Conservation (phyloP, 1,140 invertebrate species). For the Zaprionus ornatus region DNA sequence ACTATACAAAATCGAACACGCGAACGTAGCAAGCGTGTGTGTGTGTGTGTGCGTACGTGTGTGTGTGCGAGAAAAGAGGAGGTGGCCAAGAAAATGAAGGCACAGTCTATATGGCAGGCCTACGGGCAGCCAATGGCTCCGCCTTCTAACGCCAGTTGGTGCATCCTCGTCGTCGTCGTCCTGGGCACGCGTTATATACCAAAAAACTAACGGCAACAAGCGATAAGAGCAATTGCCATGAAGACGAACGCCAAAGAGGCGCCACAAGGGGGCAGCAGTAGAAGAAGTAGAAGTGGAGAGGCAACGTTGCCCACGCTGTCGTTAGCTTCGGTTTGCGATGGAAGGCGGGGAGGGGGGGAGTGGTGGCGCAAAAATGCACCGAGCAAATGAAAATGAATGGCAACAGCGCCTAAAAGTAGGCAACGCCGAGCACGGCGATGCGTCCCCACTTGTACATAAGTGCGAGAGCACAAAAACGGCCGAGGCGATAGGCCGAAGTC, state of each 20-base stretch:
- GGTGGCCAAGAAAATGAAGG: constrained; percentile 19
- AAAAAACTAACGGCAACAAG: constrained; percentile 69
- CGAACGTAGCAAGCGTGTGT: neutral
- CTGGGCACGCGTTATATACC: constrained; percentile 68
- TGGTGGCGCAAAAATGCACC: constrained; percentile 52
- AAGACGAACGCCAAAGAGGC: constrained; percentile 56
- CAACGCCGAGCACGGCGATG: constrained; percentile 36
- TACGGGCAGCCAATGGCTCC: constrained; percentile 56
- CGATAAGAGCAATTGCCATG: constrained; percentile 54
- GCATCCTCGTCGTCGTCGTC: constrained; percentile 39
- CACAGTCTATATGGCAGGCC: constrained; percentile 18
- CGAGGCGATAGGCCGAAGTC: constrained; percentile 28
- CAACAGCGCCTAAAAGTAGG: constrained; percentile 71
- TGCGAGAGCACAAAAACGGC: constrained; percentile 14
- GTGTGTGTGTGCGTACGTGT: neutral
- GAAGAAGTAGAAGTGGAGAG: too few species aligned
- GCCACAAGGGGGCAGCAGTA: neutral
- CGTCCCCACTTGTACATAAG: constrained; percentile 48
- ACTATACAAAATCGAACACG: constrained; percentile 48
- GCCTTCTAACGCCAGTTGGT: constrained; percentile 69
- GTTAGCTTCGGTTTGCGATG: neutral
- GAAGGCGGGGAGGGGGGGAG: constrained; percentile 15
- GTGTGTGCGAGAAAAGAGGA: constrained; percentile 14
- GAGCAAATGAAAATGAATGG: constrained; percentile 79
- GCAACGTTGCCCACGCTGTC: neutral